Conservation (phyloP, 2,113 vertebrate species). For the Apistogramma diplotaenia region DNA sequence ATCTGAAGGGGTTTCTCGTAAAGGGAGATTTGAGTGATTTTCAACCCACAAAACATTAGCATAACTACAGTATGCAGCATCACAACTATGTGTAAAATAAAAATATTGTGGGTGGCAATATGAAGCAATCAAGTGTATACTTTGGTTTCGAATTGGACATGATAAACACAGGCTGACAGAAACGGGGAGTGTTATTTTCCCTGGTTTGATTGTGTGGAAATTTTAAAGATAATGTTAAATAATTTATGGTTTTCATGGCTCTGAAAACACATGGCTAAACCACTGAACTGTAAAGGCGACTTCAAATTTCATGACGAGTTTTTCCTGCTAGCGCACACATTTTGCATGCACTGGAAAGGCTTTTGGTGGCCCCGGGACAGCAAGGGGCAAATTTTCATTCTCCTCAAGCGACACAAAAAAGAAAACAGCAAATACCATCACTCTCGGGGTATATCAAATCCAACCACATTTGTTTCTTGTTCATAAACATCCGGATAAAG, state of each 20-base stretch:
- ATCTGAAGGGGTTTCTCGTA: neutral
- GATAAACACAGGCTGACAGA: constrained; percentile 30
- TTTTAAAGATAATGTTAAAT: constrained; percentile 24
- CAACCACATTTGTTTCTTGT: constrained; percentile 46
- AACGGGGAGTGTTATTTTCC: neutral
- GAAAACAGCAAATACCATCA: constrained; percentile 44
- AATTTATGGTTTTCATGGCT: constrained; percentile 3
- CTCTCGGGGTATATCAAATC: constrained; percentile 10
- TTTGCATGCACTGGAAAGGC: neutral
- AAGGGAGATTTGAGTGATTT: constrained; percentile 41
- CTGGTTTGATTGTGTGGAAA: neutral
- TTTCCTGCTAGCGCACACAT: neutral
- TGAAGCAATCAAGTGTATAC: constrained; percentile 41
- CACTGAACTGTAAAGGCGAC: neutral
- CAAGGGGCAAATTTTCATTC: neutral
- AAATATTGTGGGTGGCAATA: constrained; percentile 29
- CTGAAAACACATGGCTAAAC: neutral
- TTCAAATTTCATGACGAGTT: neutral
- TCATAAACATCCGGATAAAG: constrained; percentile 37
- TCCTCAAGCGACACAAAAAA: neutral
- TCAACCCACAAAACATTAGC: constrained; percentile 29
- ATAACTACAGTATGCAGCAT: constrained; percentile 32
- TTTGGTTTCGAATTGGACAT: constrained; percentile 44
- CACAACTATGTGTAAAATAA: constrained; percentile 15
- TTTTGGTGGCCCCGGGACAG: neutral